phyloP scores from a whole-genome alignment of 2,888 invertebrate genomes.

The Norana najaformis region DNA sequence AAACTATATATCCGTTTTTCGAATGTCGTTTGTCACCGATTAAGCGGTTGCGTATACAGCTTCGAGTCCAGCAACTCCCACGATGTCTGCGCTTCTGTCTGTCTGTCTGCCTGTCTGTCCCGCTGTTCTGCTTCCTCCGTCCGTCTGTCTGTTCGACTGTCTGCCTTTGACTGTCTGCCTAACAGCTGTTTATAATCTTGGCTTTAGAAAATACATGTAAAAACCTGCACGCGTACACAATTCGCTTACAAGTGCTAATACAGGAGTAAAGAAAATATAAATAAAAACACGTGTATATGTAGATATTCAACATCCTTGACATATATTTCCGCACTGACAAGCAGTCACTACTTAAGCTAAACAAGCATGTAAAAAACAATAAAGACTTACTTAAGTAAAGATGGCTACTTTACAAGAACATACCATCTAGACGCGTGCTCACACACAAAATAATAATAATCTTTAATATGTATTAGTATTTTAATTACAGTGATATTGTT shows the following conservation, averaged over 20 bases:
- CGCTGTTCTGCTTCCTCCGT: neutral
- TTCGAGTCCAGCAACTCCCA: neutral
- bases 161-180: neutral
- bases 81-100: neutral
- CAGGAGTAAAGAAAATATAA: neutral
- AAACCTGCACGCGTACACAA: neutral
- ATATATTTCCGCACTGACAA: too few species aligned
- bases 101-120: neutral
- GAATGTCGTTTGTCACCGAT: conserved; percentile 13
- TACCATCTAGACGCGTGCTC: too few species aligned
- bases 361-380: too few species aligned
- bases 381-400: too few species aligned
- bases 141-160: conserved; percentile 19
- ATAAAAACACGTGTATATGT: too few species aligned
- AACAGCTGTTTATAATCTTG: neutral
- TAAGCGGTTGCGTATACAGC: neutral
- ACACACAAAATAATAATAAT: too few species aligned
- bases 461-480: too few species aligned
- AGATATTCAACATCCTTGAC: too few species aligned
- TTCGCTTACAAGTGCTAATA: neutral
- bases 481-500: too few species aligned
- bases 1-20: neutral
- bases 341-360: too few species aligned
- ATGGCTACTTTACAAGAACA: too few species aligned
- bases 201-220: neutral